Percentiles rank a stretch among this genome's conserved stretches.
phyloP scores from a whole-genome alignment of 2,113 vertebrate genomes.

The Onychostruthus taczanowskii region DNA sequence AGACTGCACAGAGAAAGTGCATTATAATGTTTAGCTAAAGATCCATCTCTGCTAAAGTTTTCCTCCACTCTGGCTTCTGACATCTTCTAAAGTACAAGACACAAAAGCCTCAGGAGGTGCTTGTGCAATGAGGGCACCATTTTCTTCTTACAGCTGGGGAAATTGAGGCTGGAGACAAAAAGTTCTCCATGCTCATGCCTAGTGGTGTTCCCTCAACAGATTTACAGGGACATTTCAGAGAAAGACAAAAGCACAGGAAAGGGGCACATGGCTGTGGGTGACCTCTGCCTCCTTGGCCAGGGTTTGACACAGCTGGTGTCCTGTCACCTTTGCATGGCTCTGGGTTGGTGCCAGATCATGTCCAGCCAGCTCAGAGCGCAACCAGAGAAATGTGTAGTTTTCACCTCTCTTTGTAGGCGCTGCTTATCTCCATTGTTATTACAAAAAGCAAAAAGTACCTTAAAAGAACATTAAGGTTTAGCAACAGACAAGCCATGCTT shows the following conservation, averaged over 20 bases:
- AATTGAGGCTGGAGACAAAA: background rate
- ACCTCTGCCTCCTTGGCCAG: background rate
- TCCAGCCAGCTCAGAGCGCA: background rate
- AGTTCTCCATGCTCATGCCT: background rate
- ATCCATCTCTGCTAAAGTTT: background rate
- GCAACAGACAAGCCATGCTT: background rate
- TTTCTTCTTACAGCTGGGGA: background rate
- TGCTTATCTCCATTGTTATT: background rate
- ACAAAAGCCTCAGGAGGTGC: background rate
- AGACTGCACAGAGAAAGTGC: background rate
- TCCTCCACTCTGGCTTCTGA: background rate
- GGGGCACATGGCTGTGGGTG: background rate
- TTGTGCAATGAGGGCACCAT: background rate
- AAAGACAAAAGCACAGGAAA: background rate
- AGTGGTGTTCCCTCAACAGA: background rate
- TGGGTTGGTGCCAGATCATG: rapidly evolving
- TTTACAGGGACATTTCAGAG: background rate
- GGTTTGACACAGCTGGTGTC: rapidly evolving
- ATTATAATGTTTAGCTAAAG: background rate
- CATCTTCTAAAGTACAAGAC: background rate
- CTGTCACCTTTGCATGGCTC: background rate
- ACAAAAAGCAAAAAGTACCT: background rate
- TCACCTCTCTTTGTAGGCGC: background rate
- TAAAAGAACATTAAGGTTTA: background rate
- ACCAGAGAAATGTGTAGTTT: background rate